Evolutionary conservation across 2,797 vertebrate species (phyloP), one percentile per base, ranked within the genome.

Genomic region (Labeo calbasu): DNA sequence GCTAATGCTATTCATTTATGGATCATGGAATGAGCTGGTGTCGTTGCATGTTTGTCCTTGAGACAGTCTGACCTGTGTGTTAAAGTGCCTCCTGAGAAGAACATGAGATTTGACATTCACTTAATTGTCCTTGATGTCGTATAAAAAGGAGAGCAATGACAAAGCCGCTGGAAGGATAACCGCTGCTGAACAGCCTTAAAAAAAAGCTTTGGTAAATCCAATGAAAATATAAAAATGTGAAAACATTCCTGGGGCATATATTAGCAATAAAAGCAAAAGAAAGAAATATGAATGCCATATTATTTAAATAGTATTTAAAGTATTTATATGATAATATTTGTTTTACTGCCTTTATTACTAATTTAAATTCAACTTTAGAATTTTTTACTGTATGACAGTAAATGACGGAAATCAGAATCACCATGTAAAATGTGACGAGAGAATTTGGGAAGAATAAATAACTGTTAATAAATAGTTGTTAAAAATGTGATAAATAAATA

Each of bases 21-120:
- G 15, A 32, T 69, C 40, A 21, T 71, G 66, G 14, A 19, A 70
- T 25, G 50, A 53, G 63, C 63, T 79, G 46, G 40, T 32, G 59
- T 50, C 65, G 11, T 23, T 79, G 79, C 12, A 61, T 82, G 80
- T 65, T 72, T 10, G 59, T 82, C 59, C 71, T 82, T 82, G 69
- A 50, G 32, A 21, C 46, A 32, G 61, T 21, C 11, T 50, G 63
- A 66, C 63, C 48, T 55, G 57, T 53, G 59, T 21, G 43, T 13
- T 40, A 61, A 72, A 63, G 25, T 59, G 40, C 57, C 12, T 72
- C 43, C 55, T 13, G 55, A 82, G 55, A 72, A 5, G 70, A 73
- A 59, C 69, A 73, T 28, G 23, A 48, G 53, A 73, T 63, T 8
- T 63, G 55, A 63, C 28, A 23, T 51, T 36, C 23, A 28, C 43